Evolutionary conservation across 2,113 vertebrate species (phyloP), one percentile per base, ranked within the genome.

Genomic region (Platichthys stellatus): DNA sequence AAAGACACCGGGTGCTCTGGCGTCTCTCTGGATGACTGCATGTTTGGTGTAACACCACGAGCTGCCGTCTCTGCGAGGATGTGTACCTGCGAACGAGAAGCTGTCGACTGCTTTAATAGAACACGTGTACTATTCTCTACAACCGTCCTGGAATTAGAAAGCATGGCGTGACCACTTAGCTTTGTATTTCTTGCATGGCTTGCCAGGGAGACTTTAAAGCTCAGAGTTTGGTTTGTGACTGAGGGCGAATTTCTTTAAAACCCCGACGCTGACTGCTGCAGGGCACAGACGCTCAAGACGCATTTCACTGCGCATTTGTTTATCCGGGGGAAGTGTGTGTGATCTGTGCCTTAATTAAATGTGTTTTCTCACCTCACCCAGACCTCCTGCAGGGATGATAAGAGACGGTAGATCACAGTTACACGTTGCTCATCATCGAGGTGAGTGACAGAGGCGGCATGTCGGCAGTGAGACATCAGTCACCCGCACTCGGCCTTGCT

Each of bases 121-220:
- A 80, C 54, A 47, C 49, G 45, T 75, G 70, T 40, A 43, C n/a
- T 28, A 28, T 54, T 45, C 61, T 38, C 51, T 59, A 15, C 64
- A 66, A 59, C 45, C 69, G 64, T 66, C 21, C 17, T 72, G 69
- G 63, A 76, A 74, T 78, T 76, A 72, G 9, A 67, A 70, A 85
- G 78, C 73, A 65, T 40, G 56, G 70, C 21, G 28, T 68, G 64
- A 63, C 79, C 58, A 73, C 51, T 54, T 20, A 78, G 84, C 66
- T 72, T 72, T 83, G 51, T 85, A 80, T 86, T 86, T 82, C 74
- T 21, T 82, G 83, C 82, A 72, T 78, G 70, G 82, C 72, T 63
- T 68, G 78, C 64, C 82, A 76, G 73, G 68, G 43, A 47, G 72
- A 53, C 77, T 75, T 63, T 60, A 24, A 51, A 43, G 40, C 81